Conservation (phyloP, 2,797 vertebrate species). For the Liasis olivaceus region DNA sequence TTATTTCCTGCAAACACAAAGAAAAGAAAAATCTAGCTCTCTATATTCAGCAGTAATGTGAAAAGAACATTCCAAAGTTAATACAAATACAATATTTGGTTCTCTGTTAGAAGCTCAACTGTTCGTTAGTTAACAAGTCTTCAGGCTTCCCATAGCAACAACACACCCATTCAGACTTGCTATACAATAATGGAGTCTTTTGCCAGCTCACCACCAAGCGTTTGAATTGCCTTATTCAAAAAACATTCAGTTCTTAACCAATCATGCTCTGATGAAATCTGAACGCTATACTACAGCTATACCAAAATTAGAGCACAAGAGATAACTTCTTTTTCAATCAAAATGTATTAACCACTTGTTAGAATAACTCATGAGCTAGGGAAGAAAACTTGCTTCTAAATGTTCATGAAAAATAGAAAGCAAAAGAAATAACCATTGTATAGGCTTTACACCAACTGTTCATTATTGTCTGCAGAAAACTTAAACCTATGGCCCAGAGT, state of each 20-base stretch:
- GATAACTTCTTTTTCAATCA: background rate
- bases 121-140: constrained; percentile 54
- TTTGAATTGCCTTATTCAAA: constrained; percentile 42
- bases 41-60: constrained; percentile 46
- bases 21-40: constrained; percentile 26
- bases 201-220: constrained; percentile 28
- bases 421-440: background rate
- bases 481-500: background rate
- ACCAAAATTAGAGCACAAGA: background rate
- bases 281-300: constrained; percentile 33
- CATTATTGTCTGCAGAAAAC: background rate
- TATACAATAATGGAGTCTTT: constrained; percentile 55
- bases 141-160: constrained; percentile 46
- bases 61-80: constrained; percentile 15
- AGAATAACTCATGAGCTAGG: constrained; percentile 38
- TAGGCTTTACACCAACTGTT: background rate
- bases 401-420: background rate
- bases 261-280: constrained; percentile 9
- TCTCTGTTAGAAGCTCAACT: constrained; percentile 46
- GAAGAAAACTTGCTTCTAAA: constrained; percentile 34
- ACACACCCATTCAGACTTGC: constrained; percentile 52
- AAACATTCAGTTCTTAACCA: constrained; percentile 35
- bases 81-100: constrained; percentile 47
- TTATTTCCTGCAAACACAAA: constrained; percentile 86
- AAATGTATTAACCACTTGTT: constrained; percentile 14